phyloP scores from a whole-genome alignment of 2,797 vertebrate species.

The Enteromius anoplus region DNA sequence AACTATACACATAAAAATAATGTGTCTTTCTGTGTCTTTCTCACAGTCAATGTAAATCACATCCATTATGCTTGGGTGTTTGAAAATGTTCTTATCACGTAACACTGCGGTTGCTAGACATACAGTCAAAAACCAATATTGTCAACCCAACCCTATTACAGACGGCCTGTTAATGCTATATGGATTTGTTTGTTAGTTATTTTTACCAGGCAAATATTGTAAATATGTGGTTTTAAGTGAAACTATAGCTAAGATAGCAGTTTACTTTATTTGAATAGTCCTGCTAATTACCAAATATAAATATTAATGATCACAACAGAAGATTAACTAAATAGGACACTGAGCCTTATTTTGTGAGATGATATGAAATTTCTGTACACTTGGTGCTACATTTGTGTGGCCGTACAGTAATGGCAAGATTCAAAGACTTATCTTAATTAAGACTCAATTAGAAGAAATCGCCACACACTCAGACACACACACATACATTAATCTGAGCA shows the following conservation, averaged over 20 bases:
- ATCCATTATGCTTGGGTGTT: not conserved
- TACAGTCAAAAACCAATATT: not conserved
- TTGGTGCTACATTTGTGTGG: not conserved
- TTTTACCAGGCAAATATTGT: not conserved
- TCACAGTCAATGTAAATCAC: not conserved
- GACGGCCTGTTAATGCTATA: not conserved
- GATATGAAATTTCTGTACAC: not conserved
- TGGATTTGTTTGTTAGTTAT: not conserved
- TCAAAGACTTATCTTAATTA: constrained; percentile 28
- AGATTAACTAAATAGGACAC: constrained; percentile 11
- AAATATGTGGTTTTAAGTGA: not conserved
- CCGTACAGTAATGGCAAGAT: not conserved
- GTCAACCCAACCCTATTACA: not conserved
- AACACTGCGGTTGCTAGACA: not conserved
- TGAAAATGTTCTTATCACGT: not conserved
- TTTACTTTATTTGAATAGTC: constrained; percentile 3
- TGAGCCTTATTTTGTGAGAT: not conserved
- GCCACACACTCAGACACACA: too few species aligned
- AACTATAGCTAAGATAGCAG: not conserved
- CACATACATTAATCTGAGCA: too few species aligned
- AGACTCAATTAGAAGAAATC: not conserved
- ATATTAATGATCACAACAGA: constrained; percentile 2
- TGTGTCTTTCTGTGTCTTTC: not conserved
- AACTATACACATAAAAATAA: not conserved
- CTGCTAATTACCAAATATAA: not conserved